Evolutionary conservation across 2,888 invertebrate genomes (phyloP).

Genomic region (Nycteola revayana): DNA sequence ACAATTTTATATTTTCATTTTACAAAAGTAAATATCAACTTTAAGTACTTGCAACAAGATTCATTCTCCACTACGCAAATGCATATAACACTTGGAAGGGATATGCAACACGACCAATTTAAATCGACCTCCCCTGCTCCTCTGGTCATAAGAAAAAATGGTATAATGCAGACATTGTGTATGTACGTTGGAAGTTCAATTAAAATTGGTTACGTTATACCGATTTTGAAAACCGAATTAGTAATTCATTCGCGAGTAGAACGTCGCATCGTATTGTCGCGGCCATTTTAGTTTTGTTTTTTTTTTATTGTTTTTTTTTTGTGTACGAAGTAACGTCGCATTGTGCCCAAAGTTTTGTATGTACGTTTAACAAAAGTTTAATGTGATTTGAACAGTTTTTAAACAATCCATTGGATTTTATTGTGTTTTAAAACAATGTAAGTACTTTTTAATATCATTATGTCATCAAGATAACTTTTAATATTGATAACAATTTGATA

Average conservation of each 20-base stretch:
- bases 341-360: conserved; percentile 1
- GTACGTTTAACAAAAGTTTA: too few species aligned
- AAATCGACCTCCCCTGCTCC: conserved; percentile 39
- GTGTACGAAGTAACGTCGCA: conserved; percentile 10
- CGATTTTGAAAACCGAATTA: conserved; percentile 72
- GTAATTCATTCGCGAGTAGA: conserved; percentile 65
- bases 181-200: conserved; percentile 40
- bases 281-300: conserved; percentile 49
- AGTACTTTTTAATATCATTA: neutral
- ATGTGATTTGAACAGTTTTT: conserved; percentile 6
- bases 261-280: conserved; percentile 33
- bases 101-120: conserved; percentile 32
- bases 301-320: conserved; percentile 7
- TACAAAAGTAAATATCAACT: conserved; percentile 13
- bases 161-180: conserved; percentile 23
- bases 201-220: conserved; percentile 42
- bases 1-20: conserved; percentile 37
- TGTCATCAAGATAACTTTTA: too few species aligned
- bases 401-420: neutral
- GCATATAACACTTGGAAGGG: conserved; percentile 27
- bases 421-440: neutral
- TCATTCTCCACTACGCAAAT: conserved; percentile 10
- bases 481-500: too few species aligned
- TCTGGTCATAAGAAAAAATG: conserved; percentile 14
- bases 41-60: conserved; percentile 20